These are phyloP conservation scores for Plebejus argus DNA, from an alignment of 2,888 invertebrate genomes.

Conservation along the genomic window DNA sequence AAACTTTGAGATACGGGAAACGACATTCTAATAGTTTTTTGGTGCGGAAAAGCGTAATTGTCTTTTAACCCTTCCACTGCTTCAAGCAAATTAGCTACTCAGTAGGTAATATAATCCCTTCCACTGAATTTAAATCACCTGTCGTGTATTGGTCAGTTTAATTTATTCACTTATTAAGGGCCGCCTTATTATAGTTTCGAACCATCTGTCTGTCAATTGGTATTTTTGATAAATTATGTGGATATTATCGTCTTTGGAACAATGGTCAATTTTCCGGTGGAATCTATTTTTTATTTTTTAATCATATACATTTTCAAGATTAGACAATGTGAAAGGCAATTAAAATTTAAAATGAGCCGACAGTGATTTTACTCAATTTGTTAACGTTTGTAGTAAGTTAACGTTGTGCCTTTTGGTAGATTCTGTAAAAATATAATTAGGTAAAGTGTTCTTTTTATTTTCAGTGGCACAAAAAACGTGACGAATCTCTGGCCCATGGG, in stretches of 20 bases:
- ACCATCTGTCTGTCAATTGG: constrained; percentile 17
- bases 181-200: neutral
- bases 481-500: constrained; percentile 97
- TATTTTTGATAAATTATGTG: neutral
- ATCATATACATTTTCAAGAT: too few relatives aligned
- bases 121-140: constrained; percentile 27
- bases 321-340: too few relatives aligned
- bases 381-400: too few relatives aligned
- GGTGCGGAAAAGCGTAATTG: neutral
- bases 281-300: too few relatives aligned
- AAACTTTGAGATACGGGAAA: too few relatives aligned
- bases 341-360: too few relatives aligned
- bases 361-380: too few relatives aligned
- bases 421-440: neutral
- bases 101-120: constrained; percentile 9
- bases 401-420: neutral
- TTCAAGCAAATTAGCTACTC: neutral
- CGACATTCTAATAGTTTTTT: too few relatives aligned
- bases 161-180: constrained; percentile 19
- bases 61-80: neutral
- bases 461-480: constrained; percentile 98
- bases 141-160: constrained; percentile 12
- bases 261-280: neutral
- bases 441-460: constrained; percentile 23
- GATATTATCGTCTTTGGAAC: constrained; percentile 3